Conservation (phyloP, 2,797 vertebrate species). For the Alectoris magna region DNA sequence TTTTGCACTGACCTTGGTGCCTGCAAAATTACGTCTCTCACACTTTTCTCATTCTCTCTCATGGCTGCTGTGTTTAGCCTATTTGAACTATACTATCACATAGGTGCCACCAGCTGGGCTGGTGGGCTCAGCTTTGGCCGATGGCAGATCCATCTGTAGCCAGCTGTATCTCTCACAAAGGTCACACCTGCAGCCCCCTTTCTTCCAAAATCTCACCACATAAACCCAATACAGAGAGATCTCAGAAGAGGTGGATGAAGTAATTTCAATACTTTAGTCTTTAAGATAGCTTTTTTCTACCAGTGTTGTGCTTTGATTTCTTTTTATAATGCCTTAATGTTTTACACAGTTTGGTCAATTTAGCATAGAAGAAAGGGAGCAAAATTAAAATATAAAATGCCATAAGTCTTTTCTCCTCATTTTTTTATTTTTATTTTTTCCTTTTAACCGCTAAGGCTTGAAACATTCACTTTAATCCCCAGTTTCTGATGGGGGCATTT, state of each 20-base stretch:
- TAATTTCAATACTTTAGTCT: constrained; percentile 33
- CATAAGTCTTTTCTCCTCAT: not conserved
- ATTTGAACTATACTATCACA: not conserved
- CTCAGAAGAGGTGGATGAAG: not conserved
- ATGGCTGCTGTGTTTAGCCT: not conserved
- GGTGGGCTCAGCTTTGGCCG: not conserved
- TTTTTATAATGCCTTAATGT: not conserved
- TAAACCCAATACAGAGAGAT: not conserved
- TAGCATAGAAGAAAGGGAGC: constrained; percentile 50
- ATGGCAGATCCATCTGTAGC: not conserved
- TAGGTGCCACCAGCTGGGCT: not conserved
- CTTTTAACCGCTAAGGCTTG: constrained; percentile 9
- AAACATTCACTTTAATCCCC: constrained; percentile 30
- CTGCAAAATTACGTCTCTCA: not conserved
- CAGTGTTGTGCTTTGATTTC: constrained; percentile 37
- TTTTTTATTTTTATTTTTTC: not conserved
- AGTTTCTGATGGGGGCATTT: constrained; percentile 41
- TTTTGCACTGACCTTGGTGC: not conserved
- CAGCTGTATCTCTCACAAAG: not conserved
- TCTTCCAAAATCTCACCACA: not conserved
- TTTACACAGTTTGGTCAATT: not conserved
- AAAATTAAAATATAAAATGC: constrained; percentile 40
- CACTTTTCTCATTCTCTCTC: not conserved
- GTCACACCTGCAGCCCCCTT: not conserved
- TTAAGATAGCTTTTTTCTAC: not conserved